These are phyloP conservation scores for Muscicapa comitata DNA, from an alignment of 2,797 vertebrate genomes.

Conservation along the genomic window DNA sequence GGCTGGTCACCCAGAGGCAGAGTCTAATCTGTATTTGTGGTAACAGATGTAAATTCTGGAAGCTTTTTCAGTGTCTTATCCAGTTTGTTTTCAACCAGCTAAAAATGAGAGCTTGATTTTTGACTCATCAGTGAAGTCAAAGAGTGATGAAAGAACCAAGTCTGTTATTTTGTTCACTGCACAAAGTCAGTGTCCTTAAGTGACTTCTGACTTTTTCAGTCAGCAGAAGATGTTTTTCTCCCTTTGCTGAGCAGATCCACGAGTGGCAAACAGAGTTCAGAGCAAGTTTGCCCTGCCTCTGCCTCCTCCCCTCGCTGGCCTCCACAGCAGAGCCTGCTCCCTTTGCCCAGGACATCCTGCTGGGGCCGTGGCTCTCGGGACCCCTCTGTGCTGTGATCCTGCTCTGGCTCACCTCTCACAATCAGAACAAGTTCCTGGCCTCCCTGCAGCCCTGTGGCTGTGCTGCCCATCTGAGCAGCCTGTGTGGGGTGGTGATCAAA, in stretches of 20 bases:
- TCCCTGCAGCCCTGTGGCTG: neutral
- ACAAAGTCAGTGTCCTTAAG: neutral
- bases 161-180: neutral
- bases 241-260: neutral
- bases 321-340: neutral
- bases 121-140: conserved; percentile 9
- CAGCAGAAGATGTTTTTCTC: neutral
- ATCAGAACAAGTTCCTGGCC: neutral
- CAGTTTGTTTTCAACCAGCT: neutral
- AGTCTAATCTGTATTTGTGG: neutral
- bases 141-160: neutral
- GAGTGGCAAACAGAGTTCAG: neutral
- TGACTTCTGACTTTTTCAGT: conserved; percentile 20
- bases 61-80: neutral
- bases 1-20: neutral
- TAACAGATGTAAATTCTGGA: conserved; percentile 12
- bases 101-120: conserved; percentile 15
- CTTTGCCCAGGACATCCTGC: accelerated
- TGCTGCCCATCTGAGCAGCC: neutral
- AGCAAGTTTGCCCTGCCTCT: neutral
- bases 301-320: neutral
- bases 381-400: neutral
- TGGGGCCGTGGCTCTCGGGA: neutral
- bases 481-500: neutral
- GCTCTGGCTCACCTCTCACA: neutral